These are phyloP conservation scores for Eurypyga helias DNA, from an alignment of 2,113 vertebrate genomes.

Conservation along the genomic window DNA sequence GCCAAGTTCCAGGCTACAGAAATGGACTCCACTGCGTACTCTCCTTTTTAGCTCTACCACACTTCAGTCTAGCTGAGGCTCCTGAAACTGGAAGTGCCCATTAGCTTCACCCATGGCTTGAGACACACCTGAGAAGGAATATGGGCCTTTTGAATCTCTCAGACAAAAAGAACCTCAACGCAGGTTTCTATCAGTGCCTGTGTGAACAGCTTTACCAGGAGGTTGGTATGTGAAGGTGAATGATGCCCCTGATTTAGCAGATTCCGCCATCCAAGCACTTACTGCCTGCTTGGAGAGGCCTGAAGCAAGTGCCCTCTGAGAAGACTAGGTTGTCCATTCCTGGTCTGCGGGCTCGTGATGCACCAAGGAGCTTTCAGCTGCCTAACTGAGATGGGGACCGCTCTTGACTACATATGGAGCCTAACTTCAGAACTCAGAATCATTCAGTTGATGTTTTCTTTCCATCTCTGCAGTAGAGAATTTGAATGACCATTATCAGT, in stretches of 20 bases:
- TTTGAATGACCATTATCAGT: not conserved
- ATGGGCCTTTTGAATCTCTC: not conserved
- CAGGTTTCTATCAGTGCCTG: not conserved
- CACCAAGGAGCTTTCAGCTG: not conserved
- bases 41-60: not conserved
- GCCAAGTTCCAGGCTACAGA: not conserved
- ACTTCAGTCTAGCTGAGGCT: not conserved
- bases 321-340: not conserved
- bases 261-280: not conserved
- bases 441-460: not conserved
- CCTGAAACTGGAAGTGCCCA: not conserved
- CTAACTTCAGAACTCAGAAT: not conserved
- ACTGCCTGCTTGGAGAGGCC: not conserved
- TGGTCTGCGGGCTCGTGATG: not conserved
- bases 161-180: not conserved
- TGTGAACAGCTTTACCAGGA: not conserved
- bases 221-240: not conserved
- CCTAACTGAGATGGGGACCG: not conserved
- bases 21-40: not conserved
- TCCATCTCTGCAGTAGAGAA: not conserved
- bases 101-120: not conserved
- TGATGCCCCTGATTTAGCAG: not conserved
- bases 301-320: not conserved
- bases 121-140: not conserved
- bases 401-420: not conserved